phyloP scores from a whole-genome alignment of 1,140 invertebrate species.

The Trichoplusia ni region DNA sequence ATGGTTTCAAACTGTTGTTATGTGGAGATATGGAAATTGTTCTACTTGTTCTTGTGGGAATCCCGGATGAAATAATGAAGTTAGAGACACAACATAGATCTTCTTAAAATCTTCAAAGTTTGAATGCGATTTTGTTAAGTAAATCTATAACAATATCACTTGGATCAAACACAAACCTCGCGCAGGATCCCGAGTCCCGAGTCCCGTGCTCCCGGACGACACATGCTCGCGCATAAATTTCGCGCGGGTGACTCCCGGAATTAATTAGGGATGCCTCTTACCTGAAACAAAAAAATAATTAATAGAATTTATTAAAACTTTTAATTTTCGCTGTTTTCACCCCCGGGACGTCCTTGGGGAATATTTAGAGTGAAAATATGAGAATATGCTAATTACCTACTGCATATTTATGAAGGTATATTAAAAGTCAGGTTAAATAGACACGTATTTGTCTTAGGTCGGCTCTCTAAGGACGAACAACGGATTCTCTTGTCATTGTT shows the following conservation, averaged over 20 bases:
- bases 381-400: not conserved
- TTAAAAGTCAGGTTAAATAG: too few species aligned
- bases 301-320: slow-evolving; percentile 6
- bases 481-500: too few species aligned
- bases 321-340: not conserved
- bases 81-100: too few species aligned
- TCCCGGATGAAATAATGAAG: too few species aligned
- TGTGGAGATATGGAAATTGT: not conserved
- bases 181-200: not conserved
- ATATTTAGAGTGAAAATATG: not conserved
- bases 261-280: slow-evolving; percentile 36
- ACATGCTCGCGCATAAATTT: slow-evolving; percentile 40
- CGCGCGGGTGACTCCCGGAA: slow-evolving; percentile 14
- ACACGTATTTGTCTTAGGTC: too few species aligned
- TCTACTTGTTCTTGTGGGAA: not conserved
- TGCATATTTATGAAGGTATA: not conserved
- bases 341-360: not conserved
- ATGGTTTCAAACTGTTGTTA: not conserved
- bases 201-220: slow-evolving; percentile 1
- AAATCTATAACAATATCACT: too few species aligned
- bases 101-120: too few species aligned
- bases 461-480: too few species aligned
- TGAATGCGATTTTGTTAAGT: too few species aligned
- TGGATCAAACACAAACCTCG: not conserved
- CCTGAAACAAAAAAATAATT: slow-evolving; percentile 36